Base-by-base conservation (phyloP, 2,888 invertebrate species). In the Orthosia cruda region DNA sequence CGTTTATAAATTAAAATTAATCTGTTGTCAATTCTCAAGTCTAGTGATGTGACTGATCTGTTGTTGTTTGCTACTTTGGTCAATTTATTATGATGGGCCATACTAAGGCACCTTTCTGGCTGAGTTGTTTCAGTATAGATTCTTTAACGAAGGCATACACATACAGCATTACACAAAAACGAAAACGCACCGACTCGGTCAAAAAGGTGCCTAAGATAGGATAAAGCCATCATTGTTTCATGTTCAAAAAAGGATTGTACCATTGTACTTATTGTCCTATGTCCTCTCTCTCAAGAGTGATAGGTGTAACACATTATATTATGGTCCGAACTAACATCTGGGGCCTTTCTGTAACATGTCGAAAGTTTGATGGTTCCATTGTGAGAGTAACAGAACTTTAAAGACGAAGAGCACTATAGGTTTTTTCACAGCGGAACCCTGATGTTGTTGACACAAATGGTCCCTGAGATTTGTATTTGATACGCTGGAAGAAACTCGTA, bases 11-110 rank as follows among this genome's bases (percentile, higher is more conserved):
- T 76, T 2, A 18, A 52, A 16, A 77, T 26, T 64, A 45, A 50
- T 52, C 26, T 47, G 15, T 32, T 15, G 45, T 47, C 26, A 50
- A 45, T 57, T 58, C 18, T 16, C 40, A 26, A 40, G 15, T 45
- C 15, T 13, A 58, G 45, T 66, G 50, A 45, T 58, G 76, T n/a
- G 13, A 45, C 49, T 18, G 23, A 32, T 59, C 52, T 52, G 7
- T 72, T 49, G 16, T 26, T 72, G 16, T 20, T 47, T 74, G 52
- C 20, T 12, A 40, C 18, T 20, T 26, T 3, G 16, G 71, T 26
- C 23, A 58, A 67, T 59, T 62, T 40, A 61, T 45, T 20, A 12
- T 9, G 18, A 4, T 15, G 23, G 32, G 18, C 12, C 32, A 12
- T n/a, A n/a, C 12, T 32, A 58, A 18, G 57, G 40, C 40, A 40